A percentile compares a stretch with the other conserved stretches of the same genome.
Evolutionary conservation across 2,888 invertebrate genomes (phyloP).

Genomic region (Cetonia aurata): DNA sequence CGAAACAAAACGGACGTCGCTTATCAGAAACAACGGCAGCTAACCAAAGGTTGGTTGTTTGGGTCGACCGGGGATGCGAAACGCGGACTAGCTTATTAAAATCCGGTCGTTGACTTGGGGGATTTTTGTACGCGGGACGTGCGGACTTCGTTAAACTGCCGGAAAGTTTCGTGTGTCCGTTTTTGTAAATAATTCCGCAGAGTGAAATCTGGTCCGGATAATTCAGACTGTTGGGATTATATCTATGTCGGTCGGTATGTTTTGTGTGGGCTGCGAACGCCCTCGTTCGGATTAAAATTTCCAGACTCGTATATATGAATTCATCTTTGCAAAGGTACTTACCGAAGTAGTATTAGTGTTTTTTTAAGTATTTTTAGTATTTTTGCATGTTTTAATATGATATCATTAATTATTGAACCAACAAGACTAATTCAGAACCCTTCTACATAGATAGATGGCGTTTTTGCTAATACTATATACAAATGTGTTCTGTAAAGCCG

Average conservation of each 20-base stretch:
- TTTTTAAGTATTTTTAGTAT: too few species aligned
- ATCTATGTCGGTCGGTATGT: background rate
- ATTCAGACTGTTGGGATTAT: slow-evolving; percentile 26
- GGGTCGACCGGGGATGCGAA: slow-evolving; percentile 16
- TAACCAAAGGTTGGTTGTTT: slow-evolving; percentile 14
- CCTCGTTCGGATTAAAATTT: too few species aligned
- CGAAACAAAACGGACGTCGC: slow-evolving; percentile 2
- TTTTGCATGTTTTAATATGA: too few species aligned
- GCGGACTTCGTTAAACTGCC: slow-evolving; percentile 28
- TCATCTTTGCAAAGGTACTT: too few species aligned
- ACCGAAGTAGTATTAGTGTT: too few species aligned
- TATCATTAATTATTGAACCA: too few species aligned
- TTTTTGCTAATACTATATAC: too few species aligned
- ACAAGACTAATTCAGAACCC: too few species aligned
- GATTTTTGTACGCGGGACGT: slow-evolving; percentile 25
- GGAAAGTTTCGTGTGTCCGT: slow-evolving; percentile 29
- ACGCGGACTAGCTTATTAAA: slow-evolving; percentile 15
- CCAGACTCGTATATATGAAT: too few species aligned
- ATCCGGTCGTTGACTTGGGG: slow-evolving; percentile 33
- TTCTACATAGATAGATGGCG: too few species aligned
- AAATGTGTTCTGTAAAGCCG: too few species aligned
- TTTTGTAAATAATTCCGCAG: slow-evolving; percentile 37
- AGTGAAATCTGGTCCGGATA: slow-evolving; percentile 25
- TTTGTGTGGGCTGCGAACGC: background rate
- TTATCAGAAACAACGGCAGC: slow-evolving; percentile 12